Evolutionary conservation across 2,888 invertebrate species (phyloP).

Genomic region (Xestia ashworthii): DNA sequence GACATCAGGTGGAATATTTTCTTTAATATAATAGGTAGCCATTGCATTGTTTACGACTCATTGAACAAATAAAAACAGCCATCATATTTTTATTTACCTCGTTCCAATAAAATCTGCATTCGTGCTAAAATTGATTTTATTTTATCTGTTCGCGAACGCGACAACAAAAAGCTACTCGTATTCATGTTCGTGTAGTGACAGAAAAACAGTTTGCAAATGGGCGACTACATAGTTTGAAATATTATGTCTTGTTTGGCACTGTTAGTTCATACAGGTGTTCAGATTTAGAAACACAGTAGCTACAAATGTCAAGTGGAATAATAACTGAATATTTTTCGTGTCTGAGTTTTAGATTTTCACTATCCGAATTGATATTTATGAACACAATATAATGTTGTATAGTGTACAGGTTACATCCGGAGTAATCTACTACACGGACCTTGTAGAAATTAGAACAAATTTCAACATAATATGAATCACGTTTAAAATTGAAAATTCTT

Average conservation of each 20-base stretch:
- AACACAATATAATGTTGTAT: too few species aligned
- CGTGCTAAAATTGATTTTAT: slow-evolving; percentile 26
- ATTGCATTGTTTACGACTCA: slow-evolving; percentile 6
- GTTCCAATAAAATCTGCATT: slow-evolving; percentile 9
- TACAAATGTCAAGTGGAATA: not conserved
- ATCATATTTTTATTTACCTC: slow-evolving; percentile 18
- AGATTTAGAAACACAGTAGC: not conserved
- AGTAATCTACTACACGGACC: too few species aligned
- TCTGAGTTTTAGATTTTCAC: not conserved
- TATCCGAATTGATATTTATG: not conserved
- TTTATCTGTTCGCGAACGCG: slow-evolving; percentile 14
- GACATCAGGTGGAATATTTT: not conserved
- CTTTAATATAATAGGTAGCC: not conserved
- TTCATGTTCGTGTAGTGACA: not conserved
- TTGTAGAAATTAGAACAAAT: too few species aligned
- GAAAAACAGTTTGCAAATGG: slow-evolving; percentile 1
- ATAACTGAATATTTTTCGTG: not conserved
- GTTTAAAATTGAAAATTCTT: too few species aligned
- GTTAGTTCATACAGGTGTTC: not conserved
- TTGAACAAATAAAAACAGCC: slow-evolving; percentile 12
- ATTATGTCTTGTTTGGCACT: not conserved
- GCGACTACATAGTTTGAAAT: not conserved
- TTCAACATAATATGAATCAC: too few species aligned
- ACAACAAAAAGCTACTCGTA: slow-evolving; percentile 1
- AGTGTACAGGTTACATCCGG: too few species aligned